phyloP scores from a whole-genome alignment of 2,113 vertebrate genomes.

The human (Homo sapiens) region DNA sequence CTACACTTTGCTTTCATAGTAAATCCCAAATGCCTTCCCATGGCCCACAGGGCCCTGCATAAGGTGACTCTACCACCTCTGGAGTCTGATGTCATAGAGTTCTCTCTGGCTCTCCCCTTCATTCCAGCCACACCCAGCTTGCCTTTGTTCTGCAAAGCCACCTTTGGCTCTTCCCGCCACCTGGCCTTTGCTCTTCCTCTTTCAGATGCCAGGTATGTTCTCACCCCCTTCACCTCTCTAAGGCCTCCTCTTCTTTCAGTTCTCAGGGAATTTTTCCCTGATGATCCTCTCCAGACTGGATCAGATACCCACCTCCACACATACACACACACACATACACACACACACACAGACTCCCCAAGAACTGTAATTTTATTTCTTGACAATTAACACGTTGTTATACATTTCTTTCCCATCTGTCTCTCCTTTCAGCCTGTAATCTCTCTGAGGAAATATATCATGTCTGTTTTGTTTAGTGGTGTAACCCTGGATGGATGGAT shows the following conservation, averaged over 20 bases:
- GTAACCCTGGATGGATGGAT: background rate
- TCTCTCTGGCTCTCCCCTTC: background rate
- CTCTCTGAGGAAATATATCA: background rate
- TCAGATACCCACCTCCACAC: background rate
- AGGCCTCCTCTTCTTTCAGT: background rate
- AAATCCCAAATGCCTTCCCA: background rate
- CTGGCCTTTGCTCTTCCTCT: background rate
- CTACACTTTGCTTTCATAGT: conserved; percentile 13
- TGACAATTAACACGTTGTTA: background rate
- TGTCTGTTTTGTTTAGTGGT: background rate
- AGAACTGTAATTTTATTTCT: background rate
- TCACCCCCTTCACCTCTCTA: background rate
- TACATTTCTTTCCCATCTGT: background rate
- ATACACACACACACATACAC: too few species aligned
- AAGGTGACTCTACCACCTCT: background rate
- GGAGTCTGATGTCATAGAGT: accelerated
- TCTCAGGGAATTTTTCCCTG: background rate
- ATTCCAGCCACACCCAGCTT: background rate
- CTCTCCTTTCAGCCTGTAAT: background rate
- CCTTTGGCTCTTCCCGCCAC: background rate
- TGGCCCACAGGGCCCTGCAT: background rate
- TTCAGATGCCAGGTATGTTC: background rate
- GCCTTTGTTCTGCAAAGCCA: too few species aligned
- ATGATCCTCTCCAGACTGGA: background rate
- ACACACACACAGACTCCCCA: background rate